A percentile compares a stretch with the other conserved stretches of the same genome.
Evolutionary conservation across 2,797 vertebrate genomes (phyloP).

Genomic region (Octomys mimax): DNA sequence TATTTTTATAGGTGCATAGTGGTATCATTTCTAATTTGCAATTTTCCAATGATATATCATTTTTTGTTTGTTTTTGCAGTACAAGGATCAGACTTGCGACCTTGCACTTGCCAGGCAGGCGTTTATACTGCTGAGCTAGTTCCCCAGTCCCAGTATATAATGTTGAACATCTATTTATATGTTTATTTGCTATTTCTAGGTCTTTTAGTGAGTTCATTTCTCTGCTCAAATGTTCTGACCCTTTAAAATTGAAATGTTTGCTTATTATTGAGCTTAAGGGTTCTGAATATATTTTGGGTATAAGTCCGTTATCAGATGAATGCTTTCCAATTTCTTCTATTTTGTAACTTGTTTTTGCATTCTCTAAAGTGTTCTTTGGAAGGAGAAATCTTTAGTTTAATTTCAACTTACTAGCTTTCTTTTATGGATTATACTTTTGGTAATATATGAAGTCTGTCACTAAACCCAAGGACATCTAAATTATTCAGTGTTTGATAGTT

Average conservation of each 20-base stretch:
- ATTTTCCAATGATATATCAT: not conserved
- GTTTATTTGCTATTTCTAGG: not conserved
- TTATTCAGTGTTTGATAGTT: constrained; percentile 45
- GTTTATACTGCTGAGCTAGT: too few relatives aligned
- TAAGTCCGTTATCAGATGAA: not conserved
- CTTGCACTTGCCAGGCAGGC: too few relatives aligned
- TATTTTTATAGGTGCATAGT: not conserved
- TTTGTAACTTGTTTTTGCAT: constrained; percentile 32
- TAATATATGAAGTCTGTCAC: constrained; percentile 15
- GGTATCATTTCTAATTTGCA: not conserved
- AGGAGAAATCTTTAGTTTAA: constrained; percentile 9
- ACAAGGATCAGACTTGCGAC: too few relatives aligned
- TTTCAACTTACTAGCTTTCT: constrained; percentile 13
- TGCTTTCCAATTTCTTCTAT: not conserved
- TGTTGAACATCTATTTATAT: not conserved
- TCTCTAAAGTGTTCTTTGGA: not conserved
- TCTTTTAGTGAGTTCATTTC: constrained; percentile 9
- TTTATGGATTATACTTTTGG: not conserved
- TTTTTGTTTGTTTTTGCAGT: too few relatives aligned
- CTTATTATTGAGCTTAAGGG: constrained; percentile 18
- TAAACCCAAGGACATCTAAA: not conserved
- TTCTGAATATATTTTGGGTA: constrained; percentile 33
- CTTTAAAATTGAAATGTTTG: constrained; percentile 35
- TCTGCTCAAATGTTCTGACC: constrained; percentile 19
- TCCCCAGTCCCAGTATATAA: not conserved